These are phyloP conservation scores for Ranitomeya imitator DNA, from an alignment of 2,113 vertebrate genomes.

Conservation along the genomic window DNA sequence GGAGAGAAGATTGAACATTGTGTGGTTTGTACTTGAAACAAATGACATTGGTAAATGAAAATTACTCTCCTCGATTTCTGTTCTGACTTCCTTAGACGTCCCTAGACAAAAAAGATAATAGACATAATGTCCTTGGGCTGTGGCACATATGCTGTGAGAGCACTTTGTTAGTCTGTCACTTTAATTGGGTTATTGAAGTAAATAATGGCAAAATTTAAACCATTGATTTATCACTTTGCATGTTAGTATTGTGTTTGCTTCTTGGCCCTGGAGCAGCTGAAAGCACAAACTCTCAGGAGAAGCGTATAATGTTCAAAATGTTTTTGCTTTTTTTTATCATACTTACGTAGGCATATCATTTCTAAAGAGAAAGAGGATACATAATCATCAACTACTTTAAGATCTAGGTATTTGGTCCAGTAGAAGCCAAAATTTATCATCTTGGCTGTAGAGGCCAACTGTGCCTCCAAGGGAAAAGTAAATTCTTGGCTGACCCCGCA, in stretches of 20 bases:
- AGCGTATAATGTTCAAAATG: not conserved
- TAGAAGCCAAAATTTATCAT: not conserved
- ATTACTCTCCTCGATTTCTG: constrained; percentile 25
- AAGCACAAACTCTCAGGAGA: not conserved
- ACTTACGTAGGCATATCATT: not conserved
- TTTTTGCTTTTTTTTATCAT: not conserved
- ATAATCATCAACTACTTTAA: not conserved
- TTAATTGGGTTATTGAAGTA: constrained; percentile 48
- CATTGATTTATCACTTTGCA: constrained; percentile 42
- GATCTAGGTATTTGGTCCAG: not conserved
- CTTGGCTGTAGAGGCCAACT: not conserved
- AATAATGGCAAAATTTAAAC: constrained; percentile 42
- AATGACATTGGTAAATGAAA: constrained; percentile 50
- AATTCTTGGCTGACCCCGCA: not conserved
- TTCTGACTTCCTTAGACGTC: constrained; percentile 14
- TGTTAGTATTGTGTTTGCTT: not conserved
- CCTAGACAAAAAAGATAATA: not conserved
- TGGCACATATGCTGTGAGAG: constrained; percentile 25
- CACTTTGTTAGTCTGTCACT: constrained; percentile 35
- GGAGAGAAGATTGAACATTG: not conserved
- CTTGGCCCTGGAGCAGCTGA: not conserved
- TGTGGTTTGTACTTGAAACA: constrained; percentile 35
- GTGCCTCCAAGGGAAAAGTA: not conserved
- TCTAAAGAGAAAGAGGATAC: not conserved
- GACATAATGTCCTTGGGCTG: constrained; percentile 24